Conservation (phyloP, 2,888 invertebrate species). For the Cheilosia impressa region DNA sequence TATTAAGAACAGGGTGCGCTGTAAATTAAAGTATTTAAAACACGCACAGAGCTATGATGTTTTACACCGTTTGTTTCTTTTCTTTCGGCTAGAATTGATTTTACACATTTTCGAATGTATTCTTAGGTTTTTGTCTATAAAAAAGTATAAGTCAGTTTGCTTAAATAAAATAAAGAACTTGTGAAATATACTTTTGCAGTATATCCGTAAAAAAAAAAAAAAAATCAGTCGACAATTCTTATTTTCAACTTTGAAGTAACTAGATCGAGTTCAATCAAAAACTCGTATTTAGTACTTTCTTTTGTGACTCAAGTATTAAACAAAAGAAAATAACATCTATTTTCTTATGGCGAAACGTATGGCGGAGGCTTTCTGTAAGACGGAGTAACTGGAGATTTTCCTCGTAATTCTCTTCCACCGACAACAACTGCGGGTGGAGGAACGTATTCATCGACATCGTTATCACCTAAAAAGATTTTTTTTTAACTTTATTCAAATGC, state of each 20-base stretch:
- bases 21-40: constrained; percentile 15
- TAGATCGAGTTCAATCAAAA: constrained; percentile 47
- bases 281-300: constrained; percentile 42
- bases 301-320: constrained; percentile 63
- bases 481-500: too few species aligned
- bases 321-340: constrained; percentile 64
- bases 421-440: constrained; percentile 92
- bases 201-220: constrained; percentile 54
- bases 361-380: constrained; percentile 98
- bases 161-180: constrained; percentile 31
- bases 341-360: constrained; percentile 96
- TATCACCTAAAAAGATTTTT: constrained; percentile 79
- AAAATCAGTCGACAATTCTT: constrained; percentile 68
- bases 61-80: constrained; percentile 51
- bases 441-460: constrained; percentile 91
- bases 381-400: constrained; percentile 92
- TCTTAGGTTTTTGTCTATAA: constrained; percentile 12
- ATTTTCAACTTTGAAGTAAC: constrained; percentile 34
- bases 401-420: constrained; percentile 87
- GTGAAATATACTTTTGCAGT: constrained; percentile 41
- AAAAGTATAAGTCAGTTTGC: constrained; percentile 1
- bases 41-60: constrained; percentile 58
- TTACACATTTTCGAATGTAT: constrained; percentile 35
- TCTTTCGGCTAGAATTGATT: constrained; percentile 31
- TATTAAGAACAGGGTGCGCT: constrained; percentile 14